Evolutionary conservation across 2,113 vertebrate species (phyloP), one percentile per base, ranked within the genome.

Genomic region (Lophius piscatorius): DNA sequence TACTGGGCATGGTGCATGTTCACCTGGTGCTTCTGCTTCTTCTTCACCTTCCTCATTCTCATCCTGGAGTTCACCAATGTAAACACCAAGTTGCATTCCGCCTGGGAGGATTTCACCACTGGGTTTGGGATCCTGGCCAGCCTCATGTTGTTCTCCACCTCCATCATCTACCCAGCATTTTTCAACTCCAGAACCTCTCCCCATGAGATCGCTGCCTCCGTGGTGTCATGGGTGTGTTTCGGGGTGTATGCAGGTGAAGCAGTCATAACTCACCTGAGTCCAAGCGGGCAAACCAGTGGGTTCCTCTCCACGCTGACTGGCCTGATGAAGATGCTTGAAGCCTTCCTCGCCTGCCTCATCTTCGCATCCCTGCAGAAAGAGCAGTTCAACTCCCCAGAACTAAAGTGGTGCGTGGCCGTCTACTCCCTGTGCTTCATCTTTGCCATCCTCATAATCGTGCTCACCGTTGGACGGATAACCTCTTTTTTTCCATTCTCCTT

Each of bases 1-100:
- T 94, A 89, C 5, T 93, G 94, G 58, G 72, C 73, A 0, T 96
- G 95, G 95, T 94, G 94, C 76, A 93, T 96, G 93, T 95, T 95
- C 77, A 91, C 89, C 4, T 96, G 95, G 95, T 92, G 89, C 67
- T 92, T 96, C 80, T 95, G 94, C 74, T 96, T 90, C 17, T 6
- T 74, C 6, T 50, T 93, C 55, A 92, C 93, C 0, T 63, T 94
- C 22, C 50, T 93, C 42, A 91, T 96, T 45, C 26, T 96, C 33
- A 6, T 92, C 39, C 55, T 94, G 82, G 95, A 96, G 89, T 82
- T 95, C 75, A 88, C 87, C 23, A 87, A 76, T 1, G 17, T 95
- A 45, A 77, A 46, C 17, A 20, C 24, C 0, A 81, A 77, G 40
- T 35, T 94, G 34, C 94, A 92, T 0, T 84, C 95, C 14, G 92